phyloP scores from a whole-genome alignment of 2,888 invertebrate species.

The Uropetala carovei region DNA sequence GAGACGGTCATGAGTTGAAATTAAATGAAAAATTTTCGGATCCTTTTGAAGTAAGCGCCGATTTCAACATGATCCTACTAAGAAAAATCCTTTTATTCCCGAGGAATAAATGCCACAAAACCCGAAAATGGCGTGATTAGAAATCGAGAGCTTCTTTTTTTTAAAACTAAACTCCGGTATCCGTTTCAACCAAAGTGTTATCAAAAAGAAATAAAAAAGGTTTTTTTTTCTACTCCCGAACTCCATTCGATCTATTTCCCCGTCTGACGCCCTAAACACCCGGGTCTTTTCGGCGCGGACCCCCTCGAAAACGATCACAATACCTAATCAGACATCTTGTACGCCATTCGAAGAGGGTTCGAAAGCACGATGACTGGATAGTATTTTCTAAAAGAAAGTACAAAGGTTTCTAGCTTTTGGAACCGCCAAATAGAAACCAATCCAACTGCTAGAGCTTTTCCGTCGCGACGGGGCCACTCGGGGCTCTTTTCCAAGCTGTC shows the following conservation, averaged over 20 bases:
- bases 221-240: neutral
- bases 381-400: neutral
- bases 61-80: no score
- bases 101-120: no score
- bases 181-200: neutral
- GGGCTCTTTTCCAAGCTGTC: neutral
- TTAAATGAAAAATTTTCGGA: no score
- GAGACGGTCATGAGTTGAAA: no score
- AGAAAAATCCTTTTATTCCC: no score
- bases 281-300: neutral
- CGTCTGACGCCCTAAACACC: neutral
- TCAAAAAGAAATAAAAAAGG: neutral
- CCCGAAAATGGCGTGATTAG: neutral
- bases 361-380: slow-evolving; percentile 49
- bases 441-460: slow-evolving; percentile 5
- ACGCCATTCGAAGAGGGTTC: slow-evolving; percentile 30
- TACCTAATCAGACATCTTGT: slow-evolving; percentile 39
- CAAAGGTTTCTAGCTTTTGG: slow-evolving; percentile 8
- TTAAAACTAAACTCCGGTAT: neutral
- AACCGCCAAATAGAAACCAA: neutral
- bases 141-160: slow-evolving; percentile 5
- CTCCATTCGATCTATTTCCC: neutral
- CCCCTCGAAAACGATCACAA: slow-evolving; percentile 43
- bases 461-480: neutral
- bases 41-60: no score